Evolutionary conservation across 2,888 invertebrate genomes (phyloP).

Genomic region (Tupiocoris notatus): DNA sequence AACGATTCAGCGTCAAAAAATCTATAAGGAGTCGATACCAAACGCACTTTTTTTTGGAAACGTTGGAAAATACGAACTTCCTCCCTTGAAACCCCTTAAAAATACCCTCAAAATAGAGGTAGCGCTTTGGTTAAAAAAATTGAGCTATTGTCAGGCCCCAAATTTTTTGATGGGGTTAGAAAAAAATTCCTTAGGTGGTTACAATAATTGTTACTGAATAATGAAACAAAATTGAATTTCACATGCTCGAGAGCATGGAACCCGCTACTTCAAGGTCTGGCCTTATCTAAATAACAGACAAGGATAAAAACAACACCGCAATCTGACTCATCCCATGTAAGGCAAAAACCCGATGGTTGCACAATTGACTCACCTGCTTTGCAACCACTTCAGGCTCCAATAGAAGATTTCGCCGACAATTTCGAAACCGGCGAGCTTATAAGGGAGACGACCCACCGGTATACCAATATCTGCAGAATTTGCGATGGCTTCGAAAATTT

Average conservation of each 20-base stretch:
- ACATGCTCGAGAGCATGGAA: neutral
- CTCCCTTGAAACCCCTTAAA: too few species aligned
- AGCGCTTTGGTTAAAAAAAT: too few species aligned
- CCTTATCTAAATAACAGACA: neutral
- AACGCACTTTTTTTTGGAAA: too few species aligned
- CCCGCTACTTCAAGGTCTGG: neutral
- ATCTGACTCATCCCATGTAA: neutral
- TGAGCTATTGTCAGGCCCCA: too few species aligned
- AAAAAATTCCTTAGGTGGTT: neutral
- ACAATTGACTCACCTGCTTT: conserved; percentile 62
- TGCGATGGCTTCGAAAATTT: conserved; percentile 71
- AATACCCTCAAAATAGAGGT: too few species aligned
- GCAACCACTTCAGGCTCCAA: conserved; percentile 74
- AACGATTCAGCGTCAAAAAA: neutral
- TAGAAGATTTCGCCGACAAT: conserved; percentile 72
- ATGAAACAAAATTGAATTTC: neutral
- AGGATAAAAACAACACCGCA: neutral
- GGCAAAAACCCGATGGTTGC: neutral
- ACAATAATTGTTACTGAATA: neutral
- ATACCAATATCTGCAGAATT: conserved; percentile 66
- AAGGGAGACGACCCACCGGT: conserved; percentile 69
- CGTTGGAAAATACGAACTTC: too few species aligned
- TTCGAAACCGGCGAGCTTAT: conserved; percentile 68
- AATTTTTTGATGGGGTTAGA: too few species aligned
- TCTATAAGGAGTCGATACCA: too few species aligned